Base-by-base conservation (phyloP, 2,888 invertebrate species). In the Nemoura dubitans region DNA sequence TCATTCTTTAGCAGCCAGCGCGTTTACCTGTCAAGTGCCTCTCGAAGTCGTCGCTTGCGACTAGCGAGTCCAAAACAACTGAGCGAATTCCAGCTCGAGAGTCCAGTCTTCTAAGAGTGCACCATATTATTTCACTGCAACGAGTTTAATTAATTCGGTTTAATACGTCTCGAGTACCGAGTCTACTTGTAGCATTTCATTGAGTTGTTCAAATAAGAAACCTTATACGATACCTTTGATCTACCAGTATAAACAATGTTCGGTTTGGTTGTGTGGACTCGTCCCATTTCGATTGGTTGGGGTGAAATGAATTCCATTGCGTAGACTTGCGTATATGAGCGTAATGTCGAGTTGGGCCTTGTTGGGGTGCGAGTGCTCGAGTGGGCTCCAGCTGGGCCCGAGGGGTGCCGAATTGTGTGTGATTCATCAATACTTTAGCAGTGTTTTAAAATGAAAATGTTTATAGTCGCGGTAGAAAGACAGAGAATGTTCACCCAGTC, bases 381-480 rank as follows among this genome's bases (percentile, higher is more conserved):
- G 84, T 83, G 27, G 84, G 76, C 26, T 84, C 43, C 84, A 76
- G 84, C 84, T 84, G 84, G 76, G 59, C 84, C 59, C 16, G 76
- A 28, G 84, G 84, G 84, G 84, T 28, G 27, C 14, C 16, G 83
- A 26, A 26, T 84, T 43, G 28, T 84, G 84, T 84, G 84, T 59
- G 84, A 84, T 84, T 84, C 84, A 84, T 84, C 84, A 84, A 84
- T 84, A 84, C 84, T 84, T 84, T 27, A 84, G 59, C 84, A 84
- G 27, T 59, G 84, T 76, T 84, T 26, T 81, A 84, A 76, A 84
- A 84, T 21, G 84, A 76, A 59, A 29, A 27, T 29, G 81, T 59
- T 59, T 59, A n/a, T n/a, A 21, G 59, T 21, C 59, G 59, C 59
- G 81, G 81, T 26, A 78, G n/a, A 78, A 78, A 27, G 78, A 78